Evolutionary conservation across 92 coral and sea anemone genomes (phyloP).

Genomic region (Palythoa grandiflora): DNA sequence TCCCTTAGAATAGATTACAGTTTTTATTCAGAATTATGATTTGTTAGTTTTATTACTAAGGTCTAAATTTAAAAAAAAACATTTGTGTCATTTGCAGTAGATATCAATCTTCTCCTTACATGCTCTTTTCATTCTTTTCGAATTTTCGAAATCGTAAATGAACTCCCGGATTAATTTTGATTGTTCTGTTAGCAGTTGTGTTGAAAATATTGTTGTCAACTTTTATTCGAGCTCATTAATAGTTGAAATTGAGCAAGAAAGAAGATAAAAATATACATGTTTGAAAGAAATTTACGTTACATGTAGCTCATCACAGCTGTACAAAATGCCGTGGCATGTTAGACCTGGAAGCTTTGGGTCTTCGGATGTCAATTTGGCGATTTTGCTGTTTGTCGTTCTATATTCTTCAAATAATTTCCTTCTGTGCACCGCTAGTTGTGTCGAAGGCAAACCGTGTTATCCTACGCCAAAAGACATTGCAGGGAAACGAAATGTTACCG

Average conservation of each 20-base stretch:
- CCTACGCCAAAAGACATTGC: constrained; percentile 71
- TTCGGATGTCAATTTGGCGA: constrained; percentile 54
- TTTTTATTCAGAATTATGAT: too few relatives aligned
- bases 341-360: constrained; percentile 46
- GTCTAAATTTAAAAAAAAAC: not conserved
- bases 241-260: not conserved
- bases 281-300: constrained; percentile 16
- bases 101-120: not conserved
- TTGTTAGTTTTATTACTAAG: not conserved
- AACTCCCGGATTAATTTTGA: constrained; percentile 53
- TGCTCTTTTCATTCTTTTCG: not conserved
- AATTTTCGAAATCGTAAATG: not conserved
- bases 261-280: constrained; percentile 36
- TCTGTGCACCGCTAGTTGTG: constrained; percentile 56
- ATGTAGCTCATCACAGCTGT: constrained; percentile 24
- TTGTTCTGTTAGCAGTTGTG: constrained; percentile 52
- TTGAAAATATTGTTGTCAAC: constrained; percentile 17
- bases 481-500: constrained; percentile 62
- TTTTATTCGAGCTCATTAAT: not conserved
- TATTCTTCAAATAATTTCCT: constrained; percentile 56
- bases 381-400: constrained; percentile 42
- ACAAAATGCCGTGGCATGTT: constrained; percentile 8
- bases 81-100: not conserved
- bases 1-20: not conserved
- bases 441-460: constrained; percentile 70